phyloP scores from a whole-genome alignment of 2,797 vertebrate genomes.

The Scleropages formosus region DNA sequence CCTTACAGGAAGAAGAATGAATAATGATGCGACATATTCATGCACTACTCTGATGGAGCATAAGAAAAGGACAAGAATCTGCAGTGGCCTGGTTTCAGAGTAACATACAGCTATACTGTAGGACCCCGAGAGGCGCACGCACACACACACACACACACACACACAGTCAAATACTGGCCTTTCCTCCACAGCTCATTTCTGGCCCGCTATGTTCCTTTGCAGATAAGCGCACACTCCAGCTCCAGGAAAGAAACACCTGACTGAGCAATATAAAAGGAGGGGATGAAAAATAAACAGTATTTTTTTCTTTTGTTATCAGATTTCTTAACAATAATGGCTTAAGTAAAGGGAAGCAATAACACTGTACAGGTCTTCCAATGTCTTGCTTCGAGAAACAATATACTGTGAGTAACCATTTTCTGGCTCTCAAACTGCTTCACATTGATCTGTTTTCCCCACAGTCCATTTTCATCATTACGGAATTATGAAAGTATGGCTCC shows the following conservation, averaged over 20 bases:
- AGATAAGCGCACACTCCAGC: constrained; percentile 9
- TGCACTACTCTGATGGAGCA: too few species aligned
- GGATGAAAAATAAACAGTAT: constrained; percentile 47
- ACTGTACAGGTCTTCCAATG: constrained; percentile 30
- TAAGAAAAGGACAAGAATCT: too few species aligned
- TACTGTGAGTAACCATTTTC: constrained; percentile 40
- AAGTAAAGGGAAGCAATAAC: constrained; percentile 38
- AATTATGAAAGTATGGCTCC: neutral
- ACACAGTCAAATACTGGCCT: neutral
- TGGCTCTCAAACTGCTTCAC: constrained; percentile 33
- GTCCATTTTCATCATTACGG: constrained; percentile 16
- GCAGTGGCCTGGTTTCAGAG: too few species aligned
- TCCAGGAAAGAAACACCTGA: constrained; percentile 27
- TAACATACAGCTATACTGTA: too few species aligned
- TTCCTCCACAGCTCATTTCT: constrained; percentile 1
- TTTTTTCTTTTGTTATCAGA: constrained; percentile 37
- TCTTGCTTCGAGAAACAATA: constrained; percentile 30
- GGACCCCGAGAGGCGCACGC: too few species aligned
- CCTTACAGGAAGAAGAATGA: too few species aligned
- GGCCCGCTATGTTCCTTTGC: neutral
- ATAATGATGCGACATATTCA: too few species aligned
- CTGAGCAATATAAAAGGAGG: constrained; percentile 35
- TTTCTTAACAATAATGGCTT: constrained; percentile 40
- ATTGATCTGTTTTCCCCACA: constrained; percentile 40
- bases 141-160: neutral